These are phyloP conservation scores for Brotula barbata DNA, from an alignment of 2,797 vertebrate genomes.

Conservation along the genomic window DNA sequence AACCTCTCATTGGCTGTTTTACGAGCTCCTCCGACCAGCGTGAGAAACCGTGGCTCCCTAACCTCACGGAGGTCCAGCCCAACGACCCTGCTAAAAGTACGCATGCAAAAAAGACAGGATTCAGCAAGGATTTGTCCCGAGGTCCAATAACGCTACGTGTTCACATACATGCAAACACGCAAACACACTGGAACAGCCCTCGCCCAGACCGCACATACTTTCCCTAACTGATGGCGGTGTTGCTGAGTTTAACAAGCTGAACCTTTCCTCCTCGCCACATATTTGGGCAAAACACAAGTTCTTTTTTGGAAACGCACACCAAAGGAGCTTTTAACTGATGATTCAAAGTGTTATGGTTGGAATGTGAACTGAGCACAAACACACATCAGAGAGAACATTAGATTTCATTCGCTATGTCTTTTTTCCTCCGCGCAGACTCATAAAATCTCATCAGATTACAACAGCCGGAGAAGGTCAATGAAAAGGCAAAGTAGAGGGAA, in stretches of 20 bases:
- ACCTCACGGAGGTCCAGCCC: slow-evolving; percentile 52
- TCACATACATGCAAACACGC: slow-evolving; percentile 12
- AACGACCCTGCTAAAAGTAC: slow-evolving; percentile 28
- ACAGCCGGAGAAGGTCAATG: slow-evolving; percentile 50
- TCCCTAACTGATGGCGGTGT: slow-evolving; percentile 61
- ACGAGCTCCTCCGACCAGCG: slow-evolving; percentile 63
- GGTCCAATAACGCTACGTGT: slow-evolving; percentile 17
- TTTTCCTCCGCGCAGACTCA: slow-evolving; percentile 38
- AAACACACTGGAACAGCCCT: slow-evolving; percentile 17
- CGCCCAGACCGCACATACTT: slow-evolving; percentile 65
- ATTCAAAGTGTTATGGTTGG: slow-evolving; percentile 76
- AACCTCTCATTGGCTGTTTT: slow-evolving; percentile 71
- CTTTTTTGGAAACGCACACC: slow-evolving; percentile 66
- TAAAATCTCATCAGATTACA: slow-evolving; percentile 63
- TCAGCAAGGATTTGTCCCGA: not conserved
- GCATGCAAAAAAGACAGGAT: slow-evolving; percentile 15
- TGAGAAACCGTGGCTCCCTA: slow-evolving; percentile 65
- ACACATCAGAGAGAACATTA: slow-evolving; percentile 70
- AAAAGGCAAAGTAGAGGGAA: slow-evolving; percentile 41
- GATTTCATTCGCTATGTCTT: slow-evolving; percentile 48
- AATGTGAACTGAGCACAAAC: slow-evolving; percentile 67
- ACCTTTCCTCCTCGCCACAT: slow-evolving; percentile 54
- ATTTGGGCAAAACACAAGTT: slow-evolving; percentile 59
- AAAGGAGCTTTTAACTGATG: slow-evolving; percentile 65
- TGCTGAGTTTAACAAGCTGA: slow-evolving; percentile 64